These are phyloP conservation scores for Calypte anna DNA, from an alignment of 2,113 vertebrate genomes.

Conservation along the genomic window DNA sequence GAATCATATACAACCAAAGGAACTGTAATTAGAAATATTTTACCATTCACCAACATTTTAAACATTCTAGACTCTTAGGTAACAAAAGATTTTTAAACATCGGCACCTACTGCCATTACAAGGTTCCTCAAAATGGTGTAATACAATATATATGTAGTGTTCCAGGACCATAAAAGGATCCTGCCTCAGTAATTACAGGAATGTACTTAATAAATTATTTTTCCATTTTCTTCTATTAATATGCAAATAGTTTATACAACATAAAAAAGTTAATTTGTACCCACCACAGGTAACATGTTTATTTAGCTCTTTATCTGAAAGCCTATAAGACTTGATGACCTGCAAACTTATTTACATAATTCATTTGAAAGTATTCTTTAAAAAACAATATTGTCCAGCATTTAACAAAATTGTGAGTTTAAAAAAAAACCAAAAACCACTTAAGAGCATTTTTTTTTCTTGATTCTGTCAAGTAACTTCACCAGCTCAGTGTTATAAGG, in stretches of 20 bases:
- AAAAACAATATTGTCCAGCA: conserved; percentile 74
- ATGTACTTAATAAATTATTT: conserved; percentile 76
- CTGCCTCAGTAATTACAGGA: conserved; percentile 51
- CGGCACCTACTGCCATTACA: conserved; percentile 66
- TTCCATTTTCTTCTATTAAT: conserved; percentile 62
- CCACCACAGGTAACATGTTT: conserved; percentile 62
- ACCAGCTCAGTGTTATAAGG: conserved; percentile 75
- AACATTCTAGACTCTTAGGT: conserved; percentile 17
- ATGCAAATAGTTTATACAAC: conserved; percentile 73
- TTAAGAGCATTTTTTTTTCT: conserved; percentile 70
- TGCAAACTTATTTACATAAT: conserved; percentile 59
- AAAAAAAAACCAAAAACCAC: conserved; percentile 55
- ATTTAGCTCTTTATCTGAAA: conserved; percentile 62
- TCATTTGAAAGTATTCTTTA: conserved; percentile 60
- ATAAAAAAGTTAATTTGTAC: conserved; percentile 71
- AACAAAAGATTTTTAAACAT: conserved; percentile 68
- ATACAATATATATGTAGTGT: conserved; percentile 45
- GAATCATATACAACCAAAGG: background rate
- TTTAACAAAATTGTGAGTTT: conserved; percentile 70
- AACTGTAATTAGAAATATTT: conserved; percentile 39
- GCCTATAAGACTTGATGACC: conserved; percentile 63
- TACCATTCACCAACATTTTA: conserved; percentile 33
- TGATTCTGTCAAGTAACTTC: conserved; percentile 69
- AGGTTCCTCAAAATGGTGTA: conserved; percentile 35
- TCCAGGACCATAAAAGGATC: conserved; percentile 42